These are phyloP conservation scores for Sinohyriopsis cumingii DNA, from an alignment of 2,888 invertebrate genomes.

Conservation along the genomic window DNA sequence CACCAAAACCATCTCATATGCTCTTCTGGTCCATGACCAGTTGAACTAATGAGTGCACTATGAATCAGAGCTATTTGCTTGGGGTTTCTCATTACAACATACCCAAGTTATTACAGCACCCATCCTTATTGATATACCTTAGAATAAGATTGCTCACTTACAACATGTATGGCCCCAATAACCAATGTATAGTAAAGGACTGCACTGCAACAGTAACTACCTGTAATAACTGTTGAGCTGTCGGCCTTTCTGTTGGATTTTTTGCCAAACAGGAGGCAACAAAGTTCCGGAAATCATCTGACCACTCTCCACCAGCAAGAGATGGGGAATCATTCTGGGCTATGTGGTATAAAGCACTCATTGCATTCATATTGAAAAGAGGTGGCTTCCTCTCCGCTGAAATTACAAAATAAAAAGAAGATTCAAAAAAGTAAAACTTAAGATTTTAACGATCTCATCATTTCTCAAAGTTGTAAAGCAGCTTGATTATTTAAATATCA, in stretches of 20 bases:
- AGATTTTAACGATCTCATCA: not conserved
- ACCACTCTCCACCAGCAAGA: slow-evolving; percentile 75
- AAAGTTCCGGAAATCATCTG: slow-evolving; percentile 92
- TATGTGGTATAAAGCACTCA: slow-evolving; percentile 99
- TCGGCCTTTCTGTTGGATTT: slow-evolving; percentile 90
- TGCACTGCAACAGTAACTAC: slow-evolving; percentile 43
- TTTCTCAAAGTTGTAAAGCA: not conserved
- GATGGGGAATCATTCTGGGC: slow-evolving; percentile 99
- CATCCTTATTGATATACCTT: not conserved
- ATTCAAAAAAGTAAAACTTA: too few relatives aligned
- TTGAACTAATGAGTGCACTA: too few relatives aligned
- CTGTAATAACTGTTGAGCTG: slow-evolving; percentile 85
- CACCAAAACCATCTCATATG: too few relatives aligned
- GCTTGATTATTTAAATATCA: not conserved
- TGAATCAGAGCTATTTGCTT: too few relatives aligned
- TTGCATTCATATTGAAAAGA: slow-evolving; percentile 99
- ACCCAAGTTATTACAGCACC: not conserved
- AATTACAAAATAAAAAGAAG: slow-evolving; percentile 38
- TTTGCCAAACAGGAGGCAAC: slow-evolving; percentile 96
- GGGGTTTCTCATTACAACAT: too few relatives aligned
- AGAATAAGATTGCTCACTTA: not conserved
- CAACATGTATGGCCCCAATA: too few relatives aligned
- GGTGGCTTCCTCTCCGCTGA: slow-evolving; percentile 95
- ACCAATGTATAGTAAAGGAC: not conserved
- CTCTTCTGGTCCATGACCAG: too few relatives aligned